Evolutionary conservation across 2,888 invertebrate species (phyloP), one percentile per base, ranked within the genome.

Genomic region (Nematopogon swammerdamellus): DNA sequence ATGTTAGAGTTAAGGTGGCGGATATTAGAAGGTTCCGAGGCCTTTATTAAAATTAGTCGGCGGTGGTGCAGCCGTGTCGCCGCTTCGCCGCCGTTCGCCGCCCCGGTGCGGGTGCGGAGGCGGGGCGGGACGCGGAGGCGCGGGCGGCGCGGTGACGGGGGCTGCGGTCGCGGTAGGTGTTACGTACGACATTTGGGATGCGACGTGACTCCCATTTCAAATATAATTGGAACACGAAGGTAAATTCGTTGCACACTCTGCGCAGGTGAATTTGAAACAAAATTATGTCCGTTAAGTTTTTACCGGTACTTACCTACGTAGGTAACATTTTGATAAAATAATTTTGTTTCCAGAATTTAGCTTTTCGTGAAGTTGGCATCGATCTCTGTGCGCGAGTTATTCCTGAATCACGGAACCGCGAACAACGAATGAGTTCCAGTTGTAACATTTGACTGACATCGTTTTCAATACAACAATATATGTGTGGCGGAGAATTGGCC

Each of bases 401-500:
- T 36, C 36, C 36, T 3, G 3, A 36, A 14, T 36, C 3, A 36
- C 14, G 36, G 36, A 14, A 14, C 4, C 3, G 36, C 25, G n/a
- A 3, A 36, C 25, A 36, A 36, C 4, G 36, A 14, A 14, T 14
- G 8, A 3, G 36, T 36, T 36, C 8, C n/a, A 36, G 36, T 36
- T 36, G 8, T 71, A 76, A 77, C 77, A 63, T 65, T 69, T 77
- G 77, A 76, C 65, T 74, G 79, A 79, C 77, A 72, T 66, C 65
- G 62, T 68, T 73, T 75, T 75, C 73, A 72, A 67, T 72, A 63
- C 62, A 63, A 63, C 65, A 69, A 70, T 66, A n/a, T n/a, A 68
- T 60, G 64, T 63, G 70, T 65, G 69, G 67, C 71, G 57, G 65
- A 70, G 67, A 62, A 64, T 60, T 63, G 67, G 59, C 64, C 11